Conservation (phyloP, 2,888 invertebrate species). For the Athalia rosae region DNA sequence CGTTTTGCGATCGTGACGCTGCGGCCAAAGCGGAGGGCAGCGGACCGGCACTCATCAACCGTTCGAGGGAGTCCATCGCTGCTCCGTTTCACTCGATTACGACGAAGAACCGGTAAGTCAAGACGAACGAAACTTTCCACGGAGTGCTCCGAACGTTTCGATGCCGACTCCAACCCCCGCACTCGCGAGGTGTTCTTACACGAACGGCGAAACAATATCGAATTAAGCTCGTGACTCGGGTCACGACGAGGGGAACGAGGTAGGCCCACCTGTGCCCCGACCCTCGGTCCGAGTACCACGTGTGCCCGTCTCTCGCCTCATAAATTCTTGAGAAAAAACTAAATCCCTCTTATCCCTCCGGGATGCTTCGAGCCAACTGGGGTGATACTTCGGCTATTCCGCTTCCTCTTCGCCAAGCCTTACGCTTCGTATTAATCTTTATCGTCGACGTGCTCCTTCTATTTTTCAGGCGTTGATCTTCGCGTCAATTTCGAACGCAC, state of each 20-base stretch:
- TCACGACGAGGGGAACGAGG: slow-evolving; percentile 29
- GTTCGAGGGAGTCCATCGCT: slow-evolving; percentile 88
- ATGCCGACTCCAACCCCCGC: background rate
- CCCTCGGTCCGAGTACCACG: slow-evolving; percentile 31
- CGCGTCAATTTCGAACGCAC: background rate
- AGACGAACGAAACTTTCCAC: too few species aligned
- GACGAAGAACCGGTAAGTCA: background rate
- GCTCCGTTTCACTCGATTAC: slow-evolving; percentile 49
- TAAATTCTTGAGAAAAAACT: slow-evolving; percentile 18
- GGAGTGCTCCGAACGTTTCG: background rate
- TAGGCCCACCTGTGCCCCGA: slow-evolving; percentile 26
- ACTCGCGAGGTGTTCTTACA: background rate
- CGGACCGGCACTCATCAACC: slow-evolving; percentile 84
- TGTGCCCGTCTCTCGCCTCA: slow-evolving; percentile 32
- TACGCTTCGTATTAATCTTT: background rate
- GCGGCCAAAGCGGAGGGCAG: slow-evolving; percentile 80
- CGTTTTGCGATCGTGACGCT: slow-evolving; percentile 78
- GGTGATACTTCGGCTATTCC: too few species aligned
- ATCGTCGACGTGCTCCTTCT: background rate
- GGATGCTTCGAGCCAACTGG: background rate
- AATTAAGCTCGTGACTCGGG: slow-evolving; percentile 28
- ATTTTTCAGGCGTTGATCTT: too few species aligned
- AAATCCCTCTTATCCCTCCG: background rate
- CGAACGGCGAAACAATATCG: background rate
- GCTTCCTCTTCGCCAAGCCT: too few species aligned